A percentile compares a stretch with the other conserved stretches of the same genome.
phyloP scores from a whole-genome alignment of 1,140 invertebrate species.

The Brachionus sp. region DNA sequence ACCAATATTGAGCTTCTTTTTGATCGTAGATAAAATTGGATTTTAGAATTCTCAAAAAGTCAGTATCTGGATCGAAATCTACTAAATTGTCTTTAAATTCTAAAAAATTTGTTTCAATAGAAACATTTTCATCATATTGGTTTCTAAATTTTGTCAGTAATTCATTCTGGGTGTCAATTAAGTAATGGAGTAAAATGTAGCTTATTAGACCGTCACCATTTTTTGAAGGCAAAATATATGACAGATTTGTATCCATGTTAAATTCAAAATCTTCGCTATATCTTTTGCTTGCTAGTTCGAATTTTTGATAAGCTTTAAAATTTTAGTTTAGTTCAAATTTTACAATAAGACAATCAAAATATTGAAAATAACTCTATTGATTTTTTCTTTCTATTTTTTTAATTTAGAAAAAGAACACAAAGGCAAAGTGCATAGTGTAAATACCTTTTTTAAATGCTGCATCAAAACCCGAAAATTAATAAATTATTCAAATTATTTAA shows the following conservation, averaged over 20 bases:
- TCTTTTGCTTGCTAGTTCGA: background rate
- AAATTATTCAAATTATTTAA: too few species aligned
- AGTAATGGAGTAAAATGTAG: background rate
- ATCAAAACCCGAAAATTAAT: too few species aligned
- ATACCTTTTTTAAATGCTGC: too few species aligned
- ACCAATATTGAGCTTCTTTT: constrained; percentile 1
- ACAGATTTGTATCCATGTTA: background rate
- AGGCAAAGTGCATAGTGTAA: too few species aligned
- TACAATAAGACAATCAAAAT: background rate
- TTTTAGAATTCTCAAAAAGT: constrained; percentile 14
- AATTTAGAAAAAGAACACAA: too few species aligned
- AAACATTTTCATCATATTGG: background rate
- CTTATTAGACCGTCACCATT: background rate
- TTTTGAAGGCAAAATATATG: constrained; percentile 9
- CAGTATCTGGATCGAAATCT: background rate
- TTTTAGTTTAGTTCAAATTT: background rate
- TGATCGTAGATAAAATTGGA: constrained; percentile 20
- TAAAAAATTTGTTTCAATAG: background rate
- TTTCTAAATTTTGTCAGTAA: background rate
- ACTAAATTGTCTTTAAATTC: background rate
- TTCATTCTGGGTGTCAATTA: background rate
- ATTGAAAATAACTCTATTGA: background rate
- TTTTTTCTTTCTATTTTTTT: too few species aligned
- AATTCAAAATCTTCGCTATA: background rate
- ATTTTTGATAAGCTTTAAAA: background rate